phyloP scores from a whole-genome alignment of 2,888 invertebrate species.

The Aethes cnicana region DNA sequence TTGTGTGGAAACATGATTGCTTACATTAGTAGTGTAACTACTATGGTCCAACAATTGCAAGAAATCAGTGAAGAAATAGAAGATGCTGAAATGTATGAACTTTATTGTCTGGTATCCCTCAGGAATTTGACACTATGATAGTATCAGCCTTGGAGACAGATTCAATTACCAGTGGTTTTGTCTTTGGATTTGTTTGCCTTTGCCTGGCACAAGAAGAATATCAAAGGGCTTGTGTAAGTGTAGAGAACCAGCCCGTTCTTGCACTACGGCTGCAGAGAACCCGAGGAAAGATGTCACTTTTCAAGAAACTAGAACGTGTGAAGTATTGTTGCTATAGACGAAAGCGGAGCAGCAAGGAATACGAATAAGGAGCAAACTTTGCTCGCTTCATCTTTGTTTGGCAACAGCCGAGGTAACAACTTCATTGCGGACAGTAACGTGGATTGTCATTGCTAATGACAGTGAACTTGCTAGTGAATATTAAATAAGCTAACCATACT shows the following conservation, averaged over 20 bases:
- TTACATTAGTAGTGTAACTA: slow-evolving; percentile 1
- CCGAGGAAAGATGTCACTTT: slow-evolving; percentile 4
- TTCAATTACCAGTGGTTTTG: neutral
- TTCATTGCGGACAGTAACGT: slow-evolving; percentile 6
- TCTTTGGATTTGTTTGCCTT: neutral
- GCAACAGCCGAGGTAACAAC: neutral
- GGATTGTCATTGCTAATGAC: neutral
- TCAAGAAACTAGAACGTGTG: neutral
- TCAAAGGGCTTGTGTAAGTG: neutral
- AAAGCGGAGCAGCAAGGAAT: neutral
- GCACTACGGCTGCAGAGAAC: neutral
- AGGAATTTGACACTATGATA: neutral
- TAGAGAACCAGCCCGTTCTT: neutral
- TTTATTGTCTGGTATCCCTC: neutral
- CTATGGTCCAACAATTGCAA: neutral
- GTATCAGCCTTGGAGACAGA: neutral
- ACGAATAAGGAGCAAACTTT: neutral
- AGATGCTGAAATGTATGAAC: neutral
- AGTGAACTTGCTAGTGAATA: neutral
- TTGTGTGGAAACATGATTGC: neutral
- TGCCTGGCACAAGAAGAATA: neutral
- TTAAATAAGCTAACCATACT: slow-evolving; percentile 1
- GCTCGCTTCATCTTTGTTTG: neutral
- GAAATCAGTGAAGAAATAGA: neutral
- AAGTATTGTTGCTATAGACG: slow-evolving; percentile 1